Base-by-base conservation (phyloP, 2,797 vertebrate genomes). In the Chromobotia macracanthus region DNA sequence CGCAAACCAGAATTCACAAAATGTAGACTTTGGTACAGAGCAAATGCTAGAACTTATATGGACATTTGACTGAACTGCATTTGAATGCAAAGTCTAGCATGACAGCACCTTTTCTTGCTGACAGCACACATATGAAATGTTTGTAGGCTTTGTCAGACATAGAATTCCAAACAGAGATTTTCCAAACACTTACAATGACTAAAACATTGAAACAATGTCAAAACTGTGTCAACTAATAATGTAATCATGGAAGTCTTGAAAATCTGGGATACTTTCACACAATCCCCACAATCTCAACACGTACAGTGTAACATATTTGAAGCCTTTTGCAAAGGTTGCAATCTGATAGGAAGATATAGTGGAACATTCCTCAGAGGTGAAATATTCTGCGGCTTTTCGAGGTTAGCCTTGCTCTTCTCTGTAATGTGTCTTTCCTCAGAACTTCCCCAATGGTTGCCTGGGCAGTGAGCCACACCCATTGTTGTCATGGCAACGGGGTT, bases 401-500 rank as follows among this genome's bases (percentile, higher is more conserved):
- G 38, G 38, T 41, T 41, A 41, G 38, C 38, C 38, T 41, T 41
- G 38, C 38, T 41, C 9, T 41, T 66, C 0, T 38, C 16, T 84
- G 60, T 72, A n/a, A 18, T 46, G n/a, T 35, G 23, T n/a, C 44
- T 58, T 51, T 69, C 64, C 35, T 55, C 53, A 67, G 25, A 64
- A 81, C 79, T 85, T 83, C 84, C 81, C 55, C 64, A 69, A 46
- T 76, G 48, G 19, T 35, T 65, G 61, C 64, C 83, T 68, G 68
- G 73, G 60, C 82, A 70, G 35, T 65, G 2, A 73, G 79, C 83
- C 90, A 92, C 92, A 87, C 91, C 91, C 88, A 76, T 74, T 0
- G 77, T 91, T 48, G 28, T 84, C 31, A 89, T 83, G 80, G 86
- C 83, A 88, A 91, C 80, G n/a, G 81, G 84, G 87, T 91, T 89